These are phyloP conservation scores for Bucco capensis DNA, from an alignment of 2,113 vertebrate species.

Conservation along the genomic window DNA sequence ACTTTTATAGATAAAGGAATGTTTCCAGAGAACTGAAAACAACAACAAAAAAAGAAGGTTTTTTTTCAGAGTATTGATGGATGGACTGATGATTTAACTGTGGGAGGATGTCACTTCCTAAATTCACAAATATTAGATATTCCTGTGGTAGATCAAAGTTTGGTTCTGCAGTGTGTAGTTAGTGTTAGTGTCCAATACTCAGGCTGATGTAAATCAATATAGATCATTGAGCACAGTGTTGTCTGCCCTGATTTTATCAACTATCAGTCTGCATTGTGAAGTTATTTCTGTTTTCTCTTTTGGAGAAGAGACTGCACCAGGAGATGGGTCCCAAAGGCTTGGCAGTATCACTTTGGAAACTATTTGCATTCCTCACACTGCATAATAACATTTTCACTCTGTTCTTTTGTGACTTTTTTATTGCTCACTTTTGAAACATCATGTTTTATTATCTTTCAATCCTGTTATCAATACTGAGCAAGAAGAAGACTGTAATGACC, in stretches of 20 bases:
- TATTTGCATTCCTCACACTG: slow-evolving; percentile 62
- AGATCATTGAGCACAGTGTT: not conserved
- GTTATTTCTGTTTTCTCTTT: not conserved
- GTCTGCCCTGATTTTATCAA: not conserved
- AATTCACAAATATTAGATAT: not conserved
- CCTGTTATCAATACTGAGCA: slow-evolving; percentile 62
- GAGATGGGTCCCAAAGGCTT: not conserved
- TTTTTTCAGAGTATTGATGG: not conserved
- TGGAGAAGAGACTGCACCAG: not conserved
- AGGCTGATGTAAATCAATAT: not conserved
- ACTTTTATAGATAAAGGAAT: not conserved
- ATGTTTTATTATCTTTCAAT: slow-evolving; percentile 59
- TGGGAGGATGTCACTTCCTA: not conserved
- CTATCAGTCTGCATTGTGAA: not conserved
- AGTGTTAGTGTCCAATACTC: not conserved
- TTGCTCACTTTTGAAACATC: slow-evolving; percentile 58
- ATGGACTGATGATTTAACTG: not conserved
- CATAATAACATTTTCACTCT: slow-evolving; percentile 63
- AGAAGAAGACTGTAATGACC: slow-evolving; percentile 42
- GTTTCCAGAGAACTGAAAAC: not conserved
- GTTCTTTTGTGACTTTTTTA: slow-evolving; percentile 66
- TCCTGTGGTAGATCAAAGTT: not conserved
- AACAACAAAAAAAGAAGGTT: not conserved
- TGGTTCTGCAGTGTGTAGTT: not conserved
- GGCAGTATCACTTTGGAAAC: slow-evolving; percentile 48